Evolutionary conservation across 1,140 invertebrate species (phyloP).

Genomic region (Polypedilum pembai): DNA sequence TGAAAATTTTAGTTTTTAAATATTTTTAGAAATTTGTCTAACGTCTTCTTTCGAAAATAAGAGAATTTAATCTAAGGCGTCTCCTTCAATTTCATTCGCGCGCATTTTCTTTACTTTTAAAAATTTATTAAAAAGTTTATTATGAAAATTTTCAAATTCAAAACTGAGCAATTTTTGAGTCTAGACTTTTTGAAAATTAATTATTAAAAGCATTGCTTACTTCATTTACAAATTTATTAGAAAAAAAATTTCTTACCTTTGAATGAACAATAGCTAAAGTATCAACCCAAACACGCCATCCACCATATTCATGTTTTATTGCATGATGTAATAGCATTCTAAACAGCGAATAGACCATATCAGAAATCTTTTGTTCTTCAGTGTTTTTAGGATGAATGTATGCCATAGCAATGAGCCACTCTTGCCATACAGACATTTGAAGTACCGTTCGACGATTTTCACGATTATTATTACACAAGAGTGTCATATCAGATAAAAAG

Average conservation of each 20-base stretch:
- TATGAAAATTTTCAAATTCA: too few relatives aligned
- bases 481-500: constrained; percentile 95
- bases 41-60: too few relatives aligned
- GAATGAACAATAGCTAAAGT: constrained; percentile 98
- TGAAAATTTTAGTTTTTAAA: too few relatives aligned
- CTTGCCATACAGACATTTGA: constrained; percentile 99
- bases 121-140: too few relatives aligned
- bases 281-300: constrained; percentile 99
- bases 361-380: constrained; percentile 93
- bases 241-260: constrained; percentile 64
- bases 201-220: too few relatives aligned
- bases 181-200: too few relatives aligned
- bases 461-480: constrained; percentile 92
- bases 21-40: too few relatives aligned
- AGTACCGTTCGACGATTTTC: constrained; percentile 95
- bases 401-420: constrained; percentile 98
- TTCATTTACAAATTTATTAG: too few relatives aligned
- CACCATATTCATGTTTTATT: constrained; percentile 99
- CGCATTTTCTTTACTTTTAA: too few relatives aligned
- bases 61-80: too few relatives aligned
- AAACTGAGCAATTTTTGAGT: too few relatives aligned
- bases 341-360: constrained; percentile 97
- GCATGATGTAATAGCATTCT: constrained; percentile 96
- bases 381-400: constrained; percentile 94
- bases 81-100: too few relatives aligned